Evolutionary conservation across 2,797 vertebrate species (phyloP), one percentile per base, ranked within the genome.

Genomic region (Melanogrammus aeglefinus): DNA sequence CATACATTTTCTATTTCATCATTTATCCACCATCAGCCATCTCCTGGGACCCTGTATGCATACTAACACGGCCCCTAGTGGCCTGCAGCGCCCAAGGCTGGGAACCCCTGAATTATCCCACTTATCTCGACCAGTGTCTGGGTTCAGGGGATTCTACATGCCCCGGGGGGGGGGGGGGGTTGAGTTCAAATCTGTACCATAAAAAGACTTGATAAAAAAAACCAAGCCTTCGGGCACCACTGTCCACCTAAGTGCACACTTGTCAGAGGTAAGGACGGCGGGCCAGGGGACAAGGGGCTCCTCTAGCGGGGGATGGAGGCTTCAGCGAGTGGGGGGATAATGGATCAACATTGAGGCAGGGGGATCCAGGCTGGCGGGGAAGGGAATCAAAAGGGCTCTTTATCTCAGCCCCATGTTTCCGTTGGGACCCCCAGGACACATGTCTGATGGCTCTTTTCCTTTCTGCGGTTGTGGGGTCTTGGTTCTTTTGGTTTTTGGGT

Each of bases 221-320:
- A n/a, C 12, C 8, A 10, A 12, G 21, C 66, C 47, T 51, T 10
- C 47, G 10, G 16, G 18, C 14, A 4, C 47, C 47, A 51, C 47
- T 69, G 2, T 18, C 27, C 79, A 81, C 82, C 78, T 66, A 80
- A 80, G 77, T 78, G 77, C 78, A 78, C 70, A 66, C 63, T 78
- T 80, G 77, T 73, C 86, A 75, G 79, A 80, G 83, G 77, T 33
- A 33, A 33, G 31, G 31, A 8, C 24, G 6, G 7, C 18, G 33
- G 18, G 33, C 33, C 31, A 83, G 78, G 72, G 51, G 77, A 85
- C 13, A 2, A 2, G 41, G 14, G 14, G 41, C 78, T 82, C 80
- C 75, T 80, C 76, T 73, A 82, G 82, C 83, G 88, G 86, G 86
- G 90, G 86, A 91, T 83, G 83, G 44, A 16, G 79, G 35, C 72